phyloP scores from a whole-genome alignment of 2,113 vertebrate genomes.

The Cinclus mexicanus region DNA sequence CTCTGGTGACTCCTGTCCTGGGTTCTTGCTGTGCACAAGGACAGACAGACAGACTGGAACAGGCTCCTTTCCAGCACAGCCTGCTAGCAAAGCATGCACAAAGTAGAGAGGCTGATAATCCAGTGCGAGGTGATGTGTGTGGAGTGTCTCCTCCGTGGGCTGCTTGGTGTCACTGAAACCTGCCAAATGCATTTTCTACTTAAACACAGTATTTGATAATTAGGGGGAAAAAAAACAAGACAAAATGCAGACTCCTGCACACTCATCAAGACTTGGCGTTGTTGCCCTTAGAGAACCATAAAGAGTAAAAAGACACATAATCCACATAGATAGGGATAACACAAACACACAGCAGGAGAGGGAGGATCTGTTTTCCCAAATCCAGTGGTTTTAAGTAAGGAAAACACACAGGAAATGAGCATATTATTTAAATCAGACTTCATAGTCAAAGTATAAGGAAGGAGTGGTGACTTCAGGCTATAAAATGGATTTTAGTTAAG shows the following conservation, averaged over 20 bases:
- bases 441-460: not conserved
- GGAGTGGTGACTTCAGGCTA: not conserved
- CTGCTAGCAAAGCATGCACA: not conserved
- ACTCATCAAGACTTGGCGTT: not conserved
- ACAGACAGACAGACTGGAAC: not conserved
- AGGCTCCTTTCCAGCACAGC: not conserved
- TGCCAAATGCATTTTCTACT: not conserved
- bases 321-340: not conserved
- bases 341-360: not conserved
- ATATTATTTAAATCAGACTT: not conserved
- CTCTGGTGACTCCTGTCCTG: not conserved
- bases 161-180: not conserved
- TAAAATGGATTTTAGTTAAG: not conserved
- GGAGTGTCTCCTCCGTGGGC: not conserved
- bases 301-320: fast-evolving
- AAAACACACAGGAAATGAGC: not conserved
- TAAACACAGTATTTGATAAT: not conserved
- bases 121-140: not conserved
- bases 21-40: not conserved
- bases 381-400: not conserved
- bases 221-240: not conserved
- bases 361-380: not conserved
- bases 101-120: not conserved
- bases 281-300: not conserved
- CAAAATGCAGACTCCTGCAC: not conserved